Evolutionary conservation across 2,797 vertebrate genomes (phyloP).

Genomic region (Hyperoplus immaculatus): DNA sequence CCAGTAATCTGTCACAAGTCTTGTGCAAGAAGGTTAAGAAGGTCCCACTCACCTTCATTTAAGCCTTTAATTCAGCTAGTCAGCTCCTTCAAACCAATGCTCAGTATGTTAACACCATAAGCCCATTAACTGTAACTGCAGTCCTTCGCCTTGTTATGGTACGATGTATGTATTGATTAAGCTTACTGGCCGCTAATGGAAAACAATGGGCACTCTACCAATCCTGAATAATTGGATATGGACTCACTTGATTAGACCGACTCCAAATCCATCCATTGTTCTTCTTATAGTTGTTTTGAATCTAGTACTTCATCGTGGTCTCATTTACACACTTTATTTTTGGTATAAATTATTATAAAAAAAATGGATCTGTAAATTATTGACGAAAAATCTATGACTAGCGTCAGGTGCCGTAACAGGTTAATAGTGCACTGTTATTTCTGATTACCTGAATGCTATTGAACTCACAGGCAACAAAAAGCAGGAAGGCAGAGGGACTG

Average conservation of each 20-base stretch:
- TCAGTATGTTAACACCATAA: conserved; percentile 54
- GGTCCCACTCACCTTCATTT: conserved; percentile 40
- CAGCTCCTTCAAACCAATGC: conserved; percentile 31
- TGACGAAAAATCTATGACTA: neutral
- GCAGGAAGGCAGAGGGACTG: conserved; percentile 11
- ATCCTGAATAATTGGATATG: neutral
- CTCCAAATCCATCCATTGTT: neutral
- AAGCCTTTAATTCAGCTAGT: conserved; percentile 60
- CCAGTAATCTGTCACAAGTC: conserved; percentile 30
- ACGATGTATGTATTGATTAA: conserved; percentile 4
- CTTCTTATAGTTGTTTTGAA: neutral
- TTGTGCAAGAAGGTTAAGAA: conserved; percentile 29
- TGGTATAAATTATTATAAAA: neutral
- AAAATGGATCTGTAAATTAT: neutral
- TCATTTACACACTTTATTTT: neutral
- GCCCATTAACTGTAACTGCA: conserved; percentile 54
- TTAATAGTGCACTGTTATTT: neutral
- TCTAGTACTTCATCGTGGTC: neutral
- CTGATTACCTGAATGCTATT: conserved; percentile 22
- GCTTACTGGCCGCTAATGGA: neutral
- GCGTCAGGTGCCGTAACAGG: conserved; percentile 4
- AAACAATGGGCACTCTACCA: conserved; percentile 7
- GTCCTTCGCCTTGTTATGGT: conserved; percentile 2
- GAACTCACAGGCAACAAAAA: conserved; percentile 16
- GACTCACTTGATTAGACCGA: neutral